These are phyloP conservation scores for Megamerina dolium DNA, from an alignment of 2,888 invertebrate species.

Conservation along the genomic window DNA sequence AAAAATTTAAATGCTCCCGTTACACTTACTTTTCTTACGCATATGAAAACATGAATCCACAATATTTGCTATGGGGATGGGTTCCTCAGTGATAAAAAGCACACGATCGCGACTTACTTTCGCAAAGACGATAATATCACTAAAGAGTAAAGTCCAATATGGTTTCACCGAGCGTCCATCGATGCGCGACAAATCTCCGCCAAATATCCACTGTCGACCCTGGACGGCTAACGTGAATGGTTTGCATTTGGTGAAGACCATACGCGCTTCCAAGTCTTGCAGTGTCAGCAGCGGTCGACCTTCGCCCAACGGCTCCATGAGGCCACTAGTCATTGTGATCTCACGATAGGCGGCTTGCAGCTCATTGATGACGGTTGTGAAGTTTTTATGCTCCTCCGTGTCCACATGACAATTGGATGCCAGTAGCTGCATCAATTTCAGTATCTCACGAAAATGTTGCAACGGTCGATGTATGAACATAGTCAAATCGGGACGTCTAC, in stretches of 20 bases:
- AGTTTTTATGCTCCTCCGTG: constrained; percentile 49
- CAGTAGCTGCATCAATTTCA: constrained; percentile 56
- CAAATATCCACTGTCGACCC: constrained; percentile 85
- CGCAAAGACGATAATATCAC: constrained; percentile 77
- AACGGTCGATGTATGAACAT: constrained; percentile 77
- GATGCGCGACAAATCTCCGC: constrained; percentile 75
- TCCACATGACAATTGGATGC: constrained; percentile 48
- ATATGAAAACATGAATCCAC: constrained; percentile 81
- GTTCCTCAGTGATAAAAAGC: constrained; percentile 81
- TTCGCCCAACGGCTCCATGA: constrained; percentile 81
- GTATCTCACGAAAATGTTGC: constrained; percentile 68
- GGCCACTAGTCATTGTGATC: constrained; percentile 74
- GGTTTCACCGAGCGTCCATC: constrained; percentile 77
- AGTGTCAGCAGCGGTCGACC: constrained; percentile 75
- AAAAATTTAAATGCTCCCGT: neutral
- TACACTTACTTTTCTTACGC: constrained; percentile 66
- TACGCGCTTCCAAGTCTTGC: constrained; percentile 77
- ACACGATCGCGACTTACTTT: constrained; percentile 82
- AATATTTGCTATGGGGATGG: constrained; percentile 68
- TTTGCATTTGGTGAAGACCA: constrained; percentile 88
- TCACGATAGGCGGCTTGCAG: constrained; percentile 67
- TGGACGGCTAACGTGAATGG: constrained; percentile 78
- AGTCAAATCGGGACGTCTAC: constrained; percentile 76
- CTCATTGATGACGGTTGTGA: constrained; percentile 46
- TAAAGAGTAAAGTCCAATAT: constrained; percentile 80